phyloP scores from a whole-genome alignment of 2,113 vertebrate genomes.

The Tyto alba region DNA sequence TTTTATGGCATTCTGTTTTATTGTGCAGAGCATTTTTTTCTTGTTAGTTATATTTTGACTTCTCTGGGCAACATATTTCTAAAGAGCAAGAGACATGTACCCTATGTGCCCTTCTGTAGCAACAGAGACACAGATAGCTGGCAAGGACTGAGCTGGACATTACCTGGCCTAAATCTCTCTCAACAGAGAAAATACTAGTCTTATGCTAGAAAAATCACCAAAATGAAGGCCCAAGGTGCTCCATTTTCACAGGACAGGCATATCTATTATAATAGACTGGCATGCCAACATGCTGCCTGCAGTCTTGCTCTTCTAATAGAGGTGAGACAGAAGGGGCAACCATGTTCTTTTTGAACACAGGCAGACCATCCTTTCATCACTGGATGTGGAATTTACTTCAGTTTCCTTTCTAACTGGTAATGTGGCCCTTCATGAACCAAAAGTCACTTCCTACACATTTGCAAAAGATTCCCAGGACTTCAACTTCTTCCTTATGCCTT shows the following conservation, averaged over 20 bases:
- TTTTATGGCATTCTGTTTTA: conserved; percentile 50
- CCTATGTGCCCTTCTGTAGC: neutral
- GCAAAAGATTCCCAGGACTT: neutral
- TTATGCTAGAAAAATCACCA: neutral
- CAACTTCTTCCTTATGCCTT: neutral
- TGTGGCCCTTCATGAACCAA: neutral
- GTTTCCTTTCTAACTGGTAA: neutral
- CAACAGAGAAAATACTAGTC: neutral
- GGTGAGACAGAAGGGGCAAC: neutral
- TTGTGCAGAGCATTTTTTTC: conserved; percentile 42
- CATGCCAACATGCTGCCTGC: neutral
- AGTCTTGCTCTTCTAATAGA: neutral
- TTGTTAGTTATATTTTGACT: conserved; percentile 46
- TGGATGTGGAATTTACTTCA: neutral
- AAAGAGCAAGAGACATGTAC: conserved; percentile 8
- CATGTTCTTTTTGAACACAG: neutral
- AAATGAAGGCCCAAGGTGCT: neutral
- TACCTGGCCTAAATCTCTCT: neutral
- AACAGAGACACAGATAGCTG: neutral
- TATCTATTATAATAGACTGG: neutral
- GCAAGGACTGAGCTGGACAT: neutral
- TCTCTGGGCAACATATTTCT: conserved; percentile 21
- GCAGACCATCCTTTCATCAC: neutral
- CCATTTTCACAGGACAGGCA: neutral
- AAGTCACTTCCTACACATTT: neutral